Conservation (phyloP, 2,797 vertebrate genomes). For the Mastacembelus armatus region DNA sequence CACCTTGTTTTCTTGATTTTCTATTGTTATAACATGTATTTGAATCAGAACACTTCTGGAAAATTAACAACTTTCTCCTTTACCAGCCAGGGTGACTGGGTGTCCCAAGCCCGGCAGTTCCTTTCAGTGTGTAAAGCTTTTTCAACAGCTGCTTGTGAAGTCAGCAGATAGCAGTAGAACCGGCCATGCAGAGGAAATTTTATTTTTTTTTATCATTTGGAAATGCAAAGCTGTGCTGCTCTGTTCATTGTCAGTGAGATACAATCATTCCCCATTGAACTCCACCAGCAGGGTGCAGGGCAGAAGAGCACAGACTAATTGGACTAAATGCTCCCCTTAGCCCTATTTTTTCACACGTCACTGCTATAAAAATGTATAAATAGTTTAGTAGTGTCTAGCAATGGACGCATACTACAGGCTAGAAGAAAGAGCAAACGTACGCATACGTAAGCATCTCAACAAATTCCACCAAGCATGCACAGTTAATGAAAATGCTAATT, state of each 20-base stretch:
- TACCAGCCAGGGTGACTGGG: slow-evolving; percentile 61
- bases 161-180: slow-evolving; percentile 11
- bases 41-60: slow-evolving; percentile 16
- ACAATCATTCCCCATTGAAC: slow-evolving; percentile 50
- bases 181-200: slow-evolving; percentile 42
- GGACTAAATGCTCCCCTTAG: slow-evolving; percentile 8
- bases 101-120: slow-evolving; percentile 45
- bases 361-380: slow-evolving; percentile 15
- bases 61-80: slow-evolving; percentile 43
- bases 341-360: slow-evolving; percentile 4
- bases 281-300: too few species aligned
- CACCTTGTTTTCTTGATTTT: not conserved
- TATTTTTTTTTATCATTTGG: slow-evolving; percentile 33
- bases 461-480: slow-evolving; percentile 39
- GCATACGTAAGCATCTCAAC: slow-evolving; percentile 34
- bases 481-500: slow-evolving; percentile 81
- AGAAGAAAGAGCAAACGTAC: slow-evolving; percentile 28
- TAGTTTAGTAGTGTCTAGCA: slow-evolving; percentile 14
- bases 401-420: not conserved
- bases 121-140: slow-evolving; percentile 40
- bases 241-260: slow-evolving; percentile 31
- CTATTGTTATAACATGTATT: slow-evolving; percentile 16
- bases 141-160: slow-evolving; percentile 31
- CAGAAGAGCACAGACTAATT: slow-evolving; percentile 1
- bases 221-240: slow-evolving; percentile 23